A percentile compares a stretch with the other conserved stretches of the same genome.
Conservation (phyloP, 2,888 invertebrate genomes). For the Sericinus montela region DNA sequence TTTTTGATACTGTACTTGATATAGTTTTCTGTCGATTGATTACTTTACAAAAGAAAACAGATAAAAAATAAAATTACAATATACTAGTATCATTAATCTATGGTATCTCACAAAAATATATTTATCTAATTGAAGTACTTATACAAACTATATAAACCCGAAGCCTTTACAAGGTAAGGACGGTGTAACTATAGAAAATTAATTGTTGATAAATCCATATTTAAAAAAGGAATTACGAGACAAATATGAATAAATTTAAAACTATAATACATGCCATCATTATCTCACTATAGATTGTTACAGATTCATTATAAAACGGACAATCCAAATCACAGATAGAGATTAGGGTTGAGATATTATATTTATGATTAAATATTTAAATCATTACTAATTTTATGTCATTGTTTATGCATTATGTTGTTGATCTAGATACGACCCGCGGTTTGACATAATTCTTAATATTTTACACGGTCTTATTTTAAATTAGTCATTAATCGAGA, state of each 20-base stretch:
- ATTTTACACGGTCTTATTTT: too few relatives aligned
- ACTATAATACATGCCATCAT: too few relatives aligned
- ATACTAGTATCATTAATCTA: not conserved
- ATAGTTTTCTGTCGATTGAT: not conserved
- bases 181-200: not conserved
- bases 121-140: not conserved
- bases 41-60: not conserved
- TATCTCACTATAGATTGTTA: too few relatives aligned
- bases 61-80: not conserved
- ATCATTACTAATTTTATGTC: too few relatives aligned
- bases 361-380: too few relatives aligned
- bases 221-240: not conserved
- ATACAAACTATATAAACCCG: not conserved
- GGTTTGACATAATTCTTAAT: too few relatives aligned
- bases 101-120: not conserved
- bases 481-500: too few relatives aligned
- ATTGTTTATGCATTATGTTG: too few relatives aligned
- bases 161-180: conserved; percentile 3
- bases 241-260: not conserved
- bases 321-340: too few relatives aligned
- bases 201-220: conserved; percentile 1
- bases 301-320: too few relatives aligned
- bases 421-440: too few relatives aligned
- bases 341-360: too few relatives aligned
- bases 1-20: not conserved